Base-by-base conservation (phyloP, 2,888 invertebrate genomes). In the Sphecodes monilicornis region DNA sequence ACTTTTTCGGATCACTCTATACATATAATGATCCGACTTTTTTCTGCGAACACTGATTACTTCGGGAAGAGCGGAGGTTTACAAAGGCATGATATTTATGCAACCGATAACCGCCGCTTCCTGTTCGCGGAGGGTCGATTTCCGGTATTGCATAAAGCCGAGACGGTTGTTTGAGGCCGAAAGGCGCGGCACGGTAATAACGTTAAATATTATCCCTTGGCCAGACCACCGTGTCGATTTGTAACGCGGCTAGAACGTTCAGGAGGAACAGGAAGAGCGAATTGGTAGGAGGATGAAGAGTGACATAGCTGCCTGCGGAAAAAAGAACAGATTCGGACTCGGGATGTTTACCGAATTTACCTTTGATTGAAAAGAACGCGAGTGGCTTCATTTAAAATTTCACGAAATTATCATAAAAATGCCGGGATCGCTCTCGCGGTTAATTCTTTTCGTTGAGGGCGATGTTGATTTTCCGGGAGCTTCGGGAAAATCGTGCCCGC, bases 61-160 rank as follows among this genome's bases (percentile, higher is more conserved):
- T 26, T n/a, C 10, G 22, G 22, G 43, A 84, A 70, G 75, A 72
- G 73, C 54, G 26, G 60, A 50, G 22, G 29, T 70, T 64, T 26
- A 68, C 13, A 22, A 76, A 39, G 66, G 73, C 70, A 43, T 26
- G 78, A 76, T 78, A 74, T 87, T 88, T 88, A 81, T 83, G 85
- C 82, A 81, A 88, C 85, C 29, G 84, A 36, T 86, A 89, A 90
- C 88, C 81, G 82, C 78, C 76, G 72, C 89, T 89, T 90, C 88
- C 90, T 84, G 73, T 76, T 66, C 66, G 80, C 84, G 81, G 29
- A 84, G 76, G 85, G 81, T 85, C 81, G 89, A 88, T 89, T 90
- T 90, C 90, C 89, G 90, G 88, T 79, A 80, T 90, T 86, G 83
- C 90, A 81, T 86, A 86, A 90, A 83, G 57, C 72, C 82, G 32